Conservation (phyloP, 2,888 invertebrate species). For the Ornithoptera priamus region DNA sequence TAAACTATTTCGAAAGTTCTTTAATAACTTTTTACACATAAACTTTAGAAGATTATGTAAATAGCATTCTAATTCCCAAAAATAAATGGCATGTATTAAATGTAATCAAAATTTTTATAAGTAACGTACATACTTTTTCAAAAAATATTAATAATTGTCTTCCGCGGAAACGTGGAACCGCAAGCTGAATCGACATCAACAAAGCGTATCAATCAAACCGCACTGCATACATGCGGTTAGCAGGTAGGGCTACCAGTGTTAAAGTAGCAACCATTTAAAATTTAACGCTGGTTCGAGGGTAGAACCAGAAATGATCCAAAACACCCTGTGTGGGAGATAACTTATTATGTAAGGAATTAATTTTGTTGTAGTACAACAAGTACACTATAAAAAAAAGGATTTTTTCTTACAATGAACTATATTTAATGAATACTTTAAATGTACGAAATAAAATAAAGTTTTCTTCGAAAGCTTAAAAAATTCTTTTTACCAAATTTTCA, state of each 20-base stretch:
- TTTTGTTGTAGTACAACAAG: too few relatives aligned
- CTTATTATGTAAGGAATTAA: too few relatives aligned
- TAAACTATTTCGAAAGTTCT: too few relatives aligned
- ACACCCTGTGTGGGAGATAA: too few relatives aligned
- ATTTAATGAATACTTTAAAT: too few relatives aligned
- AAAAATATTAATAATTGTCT: slow-evolving; percentile 35
- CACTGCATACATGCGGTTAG: slow-evolving; percentile 42
- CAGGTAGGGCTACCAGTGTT: slow-evolving; percentile 11
- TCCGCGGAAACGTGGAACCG: slow-evolving; percentile 58
- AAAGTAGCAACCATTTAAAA: neutral
- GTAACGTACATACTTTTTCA: neutral
- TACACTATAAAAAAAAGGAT: too few relatives aligned
- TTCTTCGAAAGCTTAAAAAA: too few relatives aligned
- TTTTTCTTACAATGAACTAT: too few relatives aligned
- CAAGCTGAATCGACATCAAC: slow-evolving; percentile 52
- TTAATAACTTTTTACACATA: too few relatives aligned
- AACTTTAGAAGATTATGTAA: neutral
- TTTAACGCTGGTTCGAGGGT: neutral
- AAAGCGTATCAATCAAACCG: slow-evolving; percentile 52
- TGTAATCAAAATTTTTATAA: neutral
- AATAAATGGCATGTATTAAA: neutral
- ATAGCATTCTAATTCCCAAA: neutral
- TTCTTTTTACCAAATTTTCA: too few relatives aligned
- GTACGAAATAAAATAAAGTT: too few relatives aligned
- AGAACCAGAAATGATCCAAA: too few relatives aligned